These are phyloP conservation scores for Leptinotarsa haldemani DNA, from an alignment of 2,888 invertebrate species.

Conservation along the genomic window DNA sequence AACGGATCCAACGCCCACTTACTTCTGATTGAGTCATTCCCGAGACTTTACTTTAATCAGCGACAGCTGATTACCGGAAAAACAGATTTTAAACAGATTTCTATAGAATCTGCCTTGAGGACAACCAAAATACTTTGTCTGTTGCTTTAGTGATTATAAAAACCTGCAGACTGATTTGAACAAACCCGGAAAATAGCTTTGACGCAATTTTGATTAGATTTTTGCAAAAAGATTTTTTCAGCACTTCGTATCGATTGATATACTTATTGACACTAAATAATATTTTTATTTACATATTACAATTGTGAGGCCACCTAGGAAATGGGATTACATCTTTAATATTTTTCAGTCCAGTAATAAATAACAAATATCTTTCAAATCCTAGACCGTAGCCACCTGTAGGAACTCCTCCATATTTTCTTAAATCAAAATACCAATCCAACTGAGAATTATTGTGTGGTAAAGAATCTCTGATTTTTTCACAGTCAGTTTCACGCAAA, in stretches of 20 bases:
- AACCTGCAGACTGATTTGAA: too few species aligned
- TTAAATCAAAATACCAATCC: constrained; percentile 89
- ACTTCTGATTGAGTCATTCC: too few species aligned
- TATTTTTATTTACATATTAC: constrained; percentile 70
- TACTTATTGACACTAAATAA: neutral
- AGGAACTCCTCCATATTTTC: constrained; percentile 88
- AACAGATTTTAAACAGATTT: too few species aligned
- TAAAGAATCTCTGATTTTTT: constrained; percentile 72
- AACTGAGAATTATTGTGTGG: constrained; percentile 69
- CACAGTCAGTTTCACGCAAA: constrained; percentile 85
- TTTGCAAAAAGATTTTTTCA: neutral
- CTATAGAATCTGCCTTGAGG: too few species aligned
- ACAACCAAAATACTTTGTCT: too few species aligned
- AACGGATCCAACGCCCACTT: too few species aligned
- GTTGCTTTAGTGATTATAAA: too few species aligned
- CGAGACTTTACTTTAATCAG: too few species aligned
- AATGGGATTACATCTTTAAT: constrained; percentile 96
- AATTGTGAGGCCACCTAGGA: constrained; percentile 93
- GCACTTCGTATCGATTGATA: neutral
- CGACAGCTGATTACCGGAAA: too few species aligned
- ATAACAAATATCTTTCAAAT: constrained; percentile 90
- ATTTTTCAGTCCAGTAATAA: constrained; percentile 82
- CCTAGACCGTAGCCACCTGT: constrained; percentile 98
- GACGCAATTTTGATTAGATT: neutral
- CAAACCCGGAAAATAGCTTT: too few species aligned